Evolutionary conservation across 30 jellyfish, hydroid and myxozoan genomes (phyloP).

Genomic region (Morbakka virulenta): DNA sequence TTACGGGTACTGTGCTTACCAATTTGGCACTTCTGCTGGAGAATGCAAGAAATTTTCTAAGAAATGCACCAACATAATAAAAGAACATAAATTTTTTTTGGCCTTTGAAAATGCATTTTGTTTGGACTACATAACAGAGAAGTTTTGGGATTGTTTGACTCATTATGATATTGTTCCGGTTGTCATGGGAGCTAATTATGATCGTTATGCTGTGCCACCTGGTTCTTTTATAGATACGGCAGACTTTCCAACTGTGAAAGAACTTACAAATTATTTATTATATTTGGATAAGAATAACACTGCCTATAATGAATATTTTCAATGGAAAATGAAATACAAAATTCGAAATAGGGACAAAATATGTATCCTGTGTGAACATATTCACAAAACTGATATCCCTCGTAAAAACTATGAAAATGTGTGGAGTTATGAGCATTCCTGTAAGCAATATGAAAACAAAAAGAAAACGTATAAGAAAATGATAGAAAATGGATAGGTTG

Average conservation of each 20-base stretch:
- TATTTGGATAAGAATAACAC: slow-evolving; percentile 51
- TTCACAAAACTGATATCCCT: too few species aligned
- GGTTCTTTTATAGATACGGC: slow-evolving; percentile 79
- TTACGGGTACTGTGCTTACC: slow-evolving; percentile 72
- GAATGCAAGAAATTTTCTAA: slow-evolving; percentile 34
- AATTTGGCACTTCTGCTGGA: slow-evolving; percentile 37
- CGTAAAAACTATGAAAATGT: too few species aligned
- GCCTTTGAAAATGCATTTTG: slow-evolving; percentile 80
- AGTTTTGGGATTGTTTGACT: slow-evolving; percentile 58
- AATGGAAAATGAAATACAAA: slow-evolving; percentile 52
- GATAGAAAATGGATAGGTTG: too few species aligned
- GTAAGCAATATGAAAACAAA: too few species aligned
- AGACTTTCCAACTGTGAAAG: slow-evolving; percentile 52
- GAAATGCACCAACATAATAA: slow-evolving; percentile 42
- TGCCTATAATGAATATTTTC: slow-evolving; percentile 62
- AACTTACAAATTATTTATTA: slow-evolving; percentile 56
- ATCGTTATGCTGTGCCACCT: slow-evolving; percentile 44
- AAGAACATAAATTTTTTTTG: slow-evolving; percentile 55
- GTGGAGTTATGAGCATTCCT: too few species aligned
- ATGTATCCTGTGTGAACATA: too few species aligned
- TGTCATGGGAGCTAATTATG: slow-evolving; percentile 78
- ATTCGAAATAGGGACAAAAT: too few species aligned
- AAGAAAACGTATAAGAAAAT: too few species aligned
- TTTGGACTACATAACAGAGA: slow-evolving; percentile 81
- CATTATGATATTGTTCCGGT: slow-evolving; percentile 54